phyloP scores from a whole-genome alignment of 92 coral and sea anemone species.

The Palythoa grandiflora region DNA sequence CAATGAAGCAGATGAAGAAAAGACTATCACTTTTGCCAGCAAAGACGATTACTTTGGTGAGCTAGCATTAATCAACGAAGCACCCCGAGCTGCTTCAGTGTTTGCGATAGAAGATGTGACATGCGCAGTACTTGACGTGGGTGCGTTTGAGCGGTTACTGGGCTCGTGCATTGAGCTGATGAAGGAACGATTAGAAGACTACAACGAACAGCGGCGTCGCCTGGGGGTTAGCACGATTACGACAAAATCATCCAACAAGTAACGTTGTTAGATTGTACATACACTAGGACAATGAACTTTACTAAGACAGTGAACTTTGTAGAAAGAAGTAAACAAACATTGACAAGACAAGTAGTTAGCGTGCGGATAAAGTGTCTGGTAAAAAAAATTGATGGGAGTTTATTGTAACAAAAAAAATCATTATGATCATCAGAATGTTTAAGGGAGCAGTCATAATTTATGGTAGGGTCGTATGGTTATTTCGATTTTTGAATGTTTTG shows the following conservation, averaged over 20 bases:
- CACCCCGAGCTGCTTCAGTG: conserved; percentile 61
- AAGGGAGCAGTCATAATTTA: too few relatives aligned
- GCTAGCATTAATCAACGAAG: conserved; percentile 59
- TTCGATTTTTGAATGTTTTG: too few relatives aligned
- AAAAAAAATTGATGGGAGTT: too few relatives aligned
- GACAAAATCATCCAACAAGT: not conserved
- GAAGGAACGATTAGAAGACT: conserved; percentile 55
- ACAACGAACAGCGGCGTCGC: conserved; percentile 52
- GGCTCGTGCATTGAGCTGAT: conserved; percentile 66
- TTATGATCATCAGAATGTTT: too few relatives aligned
- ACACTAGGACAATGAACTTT: too few relatives aligned
- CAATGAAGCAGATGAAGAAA: conserved; percentile 8
- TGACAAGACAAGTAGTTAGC: too few relatives aligned
- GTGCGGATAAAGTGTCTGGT: too few relatives aligned
- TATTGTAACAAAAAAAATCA: too few relatives aligned
- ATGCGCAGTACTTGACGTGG: conserved; percentile 62
- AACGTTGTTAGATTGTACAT: not conserved
- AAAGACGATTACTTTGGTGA: conserved; percentile 71
- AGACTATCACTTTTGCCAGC: conserved; percentile 48
- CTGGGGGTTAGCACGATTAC: conserved; percentile 57
- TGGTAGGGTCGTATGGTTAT: too few relatives aligned
- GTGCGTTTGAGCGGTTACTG: conserved; percentile 67
- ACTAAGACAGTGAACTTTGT: too few relatives aligned
- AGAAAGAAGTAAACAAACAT: too few relatives aligned
- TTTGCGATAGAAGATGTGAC: conserved; percentile 53